A percentile compares a stretch with the other conserved stretches of the same genome.
phyloP scores from a whole-genome alignment of 2,113 vertebrate species.

The Catharus fuscescens region DNA sequence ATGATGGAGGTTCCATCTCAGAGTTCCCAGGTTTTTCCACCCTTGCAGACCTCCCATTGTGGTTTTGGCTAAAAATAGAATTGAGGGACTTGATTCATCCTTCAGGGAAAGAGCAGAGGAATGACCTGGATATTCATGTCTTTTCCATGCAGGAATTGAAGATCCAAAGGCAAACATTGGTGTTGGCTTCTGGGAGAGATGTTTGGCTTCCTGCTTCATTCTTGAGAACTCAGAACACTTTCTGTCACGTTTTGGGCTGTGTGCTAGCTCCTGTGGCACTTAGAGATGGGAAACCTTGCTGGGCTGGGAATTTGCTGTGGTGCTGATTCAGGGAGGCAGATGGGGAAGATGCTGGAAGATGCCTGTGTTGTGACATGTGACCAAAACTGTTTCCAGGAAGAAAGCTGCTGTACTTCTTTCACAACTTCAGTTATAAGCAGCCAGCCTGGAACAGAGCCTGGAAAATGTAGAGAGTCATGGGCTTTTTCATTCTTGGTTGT shows the following conservation, averaged over 20 bases:
- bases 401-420: not conserved
- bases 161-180: not conserved
- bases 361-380: not conserved
- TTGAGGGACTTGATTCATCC: not conserved
- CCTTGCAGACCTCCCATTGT: not conserved
- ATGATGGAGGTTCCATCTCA: not conserved
- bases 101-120: not conserved
- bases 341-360: not conserved
- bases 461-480: not conserved
- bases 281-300: not conserved
- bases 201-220: not conserved
- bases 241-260: not conserved
- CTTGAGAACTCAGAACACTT: not conserved
- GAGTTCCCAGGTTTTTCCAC: not conserved
- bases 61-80: conserved; percentile 25
- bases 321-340: not conserved
- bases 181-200: not conserved
- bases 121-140: not conserved
- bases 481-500: not conserved
- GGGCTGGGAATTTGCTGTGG: not conserved
- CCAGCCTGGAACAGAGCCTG: not conserved
- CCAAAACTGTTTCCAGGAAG: not conserved
- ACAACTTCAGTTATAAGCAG: not conserved
- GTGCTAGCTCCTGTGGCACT: not conserved
- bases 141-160: not conserved